Conservation (phyloP, 2,888 invertebrate genomes). For the Nymphalis polychloros region DNA sequence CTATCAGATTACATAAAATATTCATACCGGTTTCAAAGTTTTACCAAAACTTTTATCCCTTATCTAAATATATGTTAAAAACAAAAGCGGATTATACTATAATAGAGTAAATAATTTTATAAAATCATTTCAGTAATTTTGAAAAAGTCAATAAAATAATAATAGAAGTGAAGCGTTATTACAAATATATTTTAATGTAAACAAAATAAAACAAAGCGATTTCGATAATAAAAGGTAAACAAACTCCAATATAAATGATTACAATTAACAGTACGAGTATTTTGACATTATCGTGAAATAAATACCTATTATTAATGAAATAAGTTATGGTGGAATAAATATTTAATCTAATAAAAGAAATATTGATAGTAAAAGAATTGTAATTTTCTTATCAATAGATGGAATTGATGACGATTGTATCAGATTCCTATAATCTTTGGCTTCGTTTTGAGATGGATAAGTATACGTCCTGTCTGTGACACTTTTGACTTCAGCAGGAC, state of each 20-base stretch:
- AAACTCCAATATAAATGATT: constrained; percentile 25
- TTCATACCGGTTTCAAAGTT: background rate
- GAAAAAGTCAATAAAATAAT: background rate
- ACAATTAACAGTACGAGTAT: background rate
- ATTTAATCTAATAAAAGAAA: constrained; percentile 4
- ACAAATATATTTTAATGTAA: constrained; percentile 2
- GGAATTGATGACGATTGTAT: constrained; percentile 56
- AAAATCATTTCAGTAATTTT: background rate
- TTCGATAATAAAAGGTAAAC: constrained; percentile 13
- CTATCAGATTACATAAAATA: constrained; percentile 1
- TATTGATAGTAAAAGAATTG: constrained; percentile 1
- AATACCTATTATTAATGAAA: background rate
- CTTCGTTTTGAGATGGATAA: constrained; percentile 82
- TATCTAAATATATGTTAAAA: background rate
- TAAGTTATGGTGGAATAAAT: background rate
- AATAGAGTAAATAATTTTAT: background rate
- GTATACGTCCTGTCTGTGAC: constrained; percentile 81
- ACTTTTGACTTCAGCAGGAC: constrained; percentile 83
- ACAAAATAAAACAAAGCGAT: constrained; percentile 8
- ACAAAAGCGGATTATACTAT: background rate
- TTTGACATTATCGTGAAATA: background rate
- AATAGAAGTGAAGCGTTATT: background rate
- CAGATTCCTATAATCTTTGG: constrained; percentile 76
- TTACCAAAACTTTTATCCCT: background rate
- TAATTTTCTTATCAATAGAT: background rate